Conservation (phyloP, 2,888 invertebrate genomes). For the Cremastinae sp. region DNA sequence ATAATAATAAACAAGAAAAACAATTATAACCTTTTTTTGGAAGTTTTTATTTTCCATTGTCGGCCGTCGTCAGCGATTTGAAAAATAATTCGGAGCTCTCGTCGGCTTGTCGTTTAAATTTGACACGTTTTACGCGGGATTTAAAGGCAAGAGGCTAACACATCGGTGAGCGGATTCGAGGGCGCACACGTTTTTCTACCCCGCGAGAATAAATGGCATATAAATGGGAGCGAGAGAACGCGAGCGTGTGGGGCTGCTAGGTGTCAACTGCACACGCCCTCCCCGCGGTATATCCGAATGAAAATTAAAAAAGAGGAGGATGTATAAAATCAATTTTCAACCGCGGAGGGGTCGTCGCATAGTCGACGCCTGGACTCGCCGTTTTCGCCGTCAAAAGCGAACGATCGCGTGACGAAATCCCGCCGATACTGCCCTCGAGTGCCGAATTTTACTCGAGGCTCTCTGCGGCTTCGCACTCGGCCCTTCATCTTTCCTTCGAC, state of each 20-base stretch:
- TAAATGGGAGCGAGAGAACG: constrained; percentile 35
- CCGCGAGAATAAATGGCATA: constrained; percentile 40
- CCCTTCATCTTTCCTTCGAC: too few relatives aligned
- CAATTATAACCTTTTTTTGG: not conserved
- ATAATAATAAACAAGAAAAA: too few relatives aligned
- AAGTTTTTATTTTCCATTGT: not conserved
- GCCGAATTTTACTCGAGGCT: constrained; percentile 29
- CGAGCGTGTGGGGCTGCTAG: constrained; percentile 50
- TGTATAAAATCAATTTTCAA: constrained; percentile 61
- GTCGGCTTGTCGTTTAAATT: constrained; percentile 45
- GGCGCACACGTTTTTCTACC: constrained; percentile 11
- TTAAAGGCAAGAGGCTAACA: constrained; percentile 22
- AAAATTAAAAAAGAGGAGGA: constrained; percentile 72
- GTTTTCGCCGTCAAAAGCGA: constrained; percentile 30
- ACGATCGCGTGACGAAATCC: constrained; percentile 27
- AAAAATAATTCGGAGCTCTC: constrained; percentile 29
- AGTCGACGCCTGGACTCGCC: constrained; percentile 45
- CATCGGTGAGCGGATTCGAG: constrained; percentile 9
- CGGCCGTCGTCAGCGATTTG: not conserved
- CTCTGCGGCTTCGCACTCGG: too few relatives aligned
- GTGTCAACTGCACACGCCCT: constrained; percentile 70
- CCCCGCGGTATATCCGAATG: constrained; percentile 65
- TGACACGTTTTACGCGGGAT: constrained; percentile 46
- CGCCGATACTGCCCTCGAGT: constrained; percentile 33
- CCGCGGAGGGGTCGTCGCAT: constrained; percentile 41